Conservation (phyloP, 2,113 vertebrate species). For the Neodon shergylaensis region DNA sequence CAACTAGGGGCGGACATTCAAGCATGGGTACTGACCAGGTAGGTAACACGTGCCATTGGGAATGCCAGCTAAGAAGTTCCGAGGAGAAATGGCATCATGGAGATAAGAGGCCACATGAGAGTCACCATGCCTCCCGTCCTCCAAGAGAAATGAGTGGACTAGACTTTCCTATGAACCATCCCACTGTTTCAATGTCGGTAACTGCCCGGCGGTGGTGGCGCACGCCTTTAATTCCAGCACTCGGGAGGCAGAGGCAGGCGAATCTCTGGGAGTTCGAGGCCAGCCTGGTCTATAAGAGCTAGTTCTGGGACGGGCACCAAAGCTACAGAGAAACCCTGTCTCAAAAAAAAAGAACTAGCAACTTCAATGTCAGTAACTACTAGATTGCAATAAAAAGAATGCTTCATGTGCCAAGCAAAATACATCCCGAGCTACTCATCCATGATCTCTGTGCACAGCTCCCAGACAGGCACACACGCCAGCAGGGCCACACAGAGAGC, state of each 20-base stretch:
- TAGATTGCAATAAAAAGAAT: not conserved
- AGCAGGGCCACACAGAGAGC: not conserved
- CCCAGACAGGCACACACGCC: not conserved
- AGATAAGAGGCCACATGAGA: not conserved
- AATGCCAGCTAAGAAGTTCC: not conserved
- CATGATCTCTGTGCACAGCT: not conserved
- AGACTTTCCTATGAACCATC: not conserved
- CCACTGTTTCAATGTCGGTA: slow-evolving; percentile 25
- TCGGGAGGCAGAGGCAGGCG: no score
- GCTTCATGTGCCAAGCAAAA: slow-evolving; percentile 29
- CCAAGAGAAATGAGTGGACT: not conserved
- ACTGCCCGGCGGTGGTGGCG: no score
- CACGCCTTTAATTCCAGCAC: no score
- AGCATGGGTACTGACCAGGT: not conserved
- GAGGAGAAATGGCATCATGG: not conserved
- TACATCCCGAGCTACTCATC: not conserved
- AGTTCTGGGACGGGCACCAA: no score
- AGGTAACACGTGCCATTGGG: not conserved
- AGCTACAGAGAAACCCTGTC: no score
- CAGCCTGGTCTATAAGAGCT: no score
- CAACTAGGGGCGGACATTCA: not conserved
- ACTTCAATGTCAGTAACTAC: slow-evolving; percentile 15
- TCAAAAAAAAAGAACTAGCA: no score
- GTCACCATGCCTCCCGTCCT: not conserved
- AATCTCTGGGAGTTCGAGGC: no score